phyloP scores from a whole-genome alignment of 2,113 vertebrate species.

The Microtus montanus region DNA sequence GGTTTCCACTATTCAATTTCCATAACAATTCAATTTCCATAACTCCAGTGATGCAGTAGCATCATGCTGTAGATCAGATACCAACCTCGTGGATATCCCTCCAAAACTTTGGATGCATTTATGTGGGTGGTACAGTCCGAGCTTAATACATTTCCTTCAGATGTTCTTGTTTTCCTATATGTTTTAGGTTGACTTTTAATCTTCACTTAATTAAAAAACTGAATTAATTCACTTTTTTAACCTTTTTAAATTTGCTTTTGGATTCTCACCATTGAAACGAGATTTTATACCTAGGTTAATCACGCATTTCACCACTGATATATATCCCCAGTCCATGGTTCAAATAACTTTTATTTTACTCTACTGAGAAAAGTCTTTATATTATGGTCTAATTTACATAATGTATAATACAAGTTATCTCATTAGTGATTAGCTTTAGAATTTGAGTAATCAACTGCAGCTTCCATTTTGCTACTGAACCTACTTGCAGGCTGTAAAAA shows the following conservation, averaged over 20 bases:
- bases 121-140: neutral
- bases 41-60: neutral
- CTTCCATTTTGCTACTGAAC: slow-evolving; percentile 24
- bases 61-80: neutral
- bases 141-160: neutral
- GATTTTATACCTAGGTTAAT: neutral
- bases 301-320: neutral
- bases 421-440: neutral
- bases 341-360: neutral
- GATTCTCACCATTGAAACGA: neutral
- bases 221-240: neutral
- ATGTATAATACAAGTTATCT: neutral
- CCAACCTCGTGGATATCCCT: neutral
- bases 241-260: neutral
- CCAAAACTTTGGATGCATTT: neutral
- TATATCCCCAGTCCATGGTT: neutral
- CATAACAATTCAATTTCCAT: neutral
- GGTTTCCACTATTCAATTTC: neutral
- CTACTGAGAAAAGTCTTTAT: neutral
- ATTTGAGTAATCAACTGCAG: neutral
- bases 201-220: neutral
- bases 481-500: neutral
- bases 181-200: neutral
- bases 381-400: neutral
- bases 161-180: slow-evolving; percentile 2